Conservation (phyloP, 1,140 invertebrate genomes). For the Aricia agestis region DNA sequence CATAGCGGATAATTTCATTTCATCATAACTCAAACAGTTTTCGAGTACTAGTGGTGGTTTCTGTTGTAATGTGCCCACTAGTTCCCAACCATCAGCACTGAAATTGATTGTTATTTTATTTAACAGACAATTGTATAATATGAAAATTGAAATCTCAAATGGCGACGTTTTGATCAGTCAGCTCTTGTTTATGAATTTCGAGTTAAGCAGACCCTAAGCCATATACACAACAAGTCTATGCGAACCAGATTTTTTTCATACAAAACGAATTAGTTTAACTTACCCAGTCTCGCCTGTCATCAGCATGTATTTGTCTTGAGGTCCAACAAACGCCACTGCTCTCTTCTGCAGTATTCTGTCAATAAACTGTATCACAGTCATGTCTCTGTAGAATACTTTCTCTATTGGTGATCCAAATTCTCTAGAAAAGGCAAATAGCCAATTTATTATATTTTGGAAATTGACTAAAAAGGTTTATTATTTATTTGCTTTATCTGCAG, state of each 20-base stretch:
- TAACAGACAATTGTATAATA: no score
- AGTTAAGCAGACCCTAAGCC: no score
- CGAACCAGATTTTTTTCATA: no score
- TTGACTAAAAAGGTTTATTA: no score
- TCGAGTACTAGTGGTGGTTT: slow-evolving; percentile 66
- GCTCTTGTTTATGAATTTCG: no score
- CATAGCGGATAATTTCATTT: slow-evolving; percentile 79
- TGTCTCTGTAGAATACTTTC: slow-evolving; percentile 75
- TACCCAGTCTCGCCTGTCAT: slow-evolving; percentile 69
- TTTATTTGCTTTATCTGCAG: no score
- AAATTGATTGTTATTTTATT: slow-evolving; percentile 5
- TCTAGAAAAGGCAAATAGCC: slow-evolving; percentile 37
- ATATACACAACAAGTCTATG: no score
- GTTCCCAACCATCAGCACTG: slow-evolving; percentile 57
- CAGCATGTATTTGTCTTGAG: slow-evolving; percentile 72
- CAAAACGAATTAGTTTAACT: slow-evolving; percentile 16
- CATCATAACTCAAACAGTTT: slow-evolving; percentile 77
- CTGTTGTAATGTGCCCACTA: slow-evolving; percentile 53
- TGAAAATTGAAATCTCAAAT: no score
- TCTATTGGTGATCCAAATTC: slow-evolving; percentile 75
- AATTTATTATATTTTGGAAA: no score
- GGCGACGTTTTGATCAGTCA: no score
- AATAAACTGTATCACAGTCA: slow-evolving; percentile 76
- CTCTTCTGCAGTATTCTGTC: slow-evolving; percentile 77
- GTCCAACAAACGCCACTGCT: slow-evolving; percentile 74